Conservation (phyloP, 2,113 vertebrate species). For the Glareola pratincola region DNA sequence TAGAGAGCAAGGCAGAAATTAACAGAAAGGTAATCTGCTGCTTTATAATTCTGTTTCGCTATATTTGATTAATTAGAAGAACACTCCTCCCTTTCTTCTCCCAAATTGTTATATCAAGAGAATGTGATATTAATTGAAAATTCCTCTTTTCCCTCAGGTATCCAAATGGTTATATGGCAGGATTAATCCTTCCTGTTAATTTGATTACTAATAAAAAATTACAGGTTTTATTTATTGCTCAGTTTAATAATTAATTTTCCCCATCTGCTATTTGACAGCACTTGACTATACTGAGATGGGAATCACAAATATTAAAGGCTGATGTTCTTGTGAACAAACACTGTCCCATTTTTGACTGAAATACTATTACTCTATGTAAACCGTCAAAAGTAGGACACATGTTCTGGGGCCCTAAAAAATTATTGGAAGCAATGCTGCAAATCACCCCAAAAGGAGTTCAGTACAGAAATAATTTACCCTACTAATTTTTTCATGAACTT, state of each 20-base stretch:
- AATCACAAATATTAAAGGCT: not conserved
- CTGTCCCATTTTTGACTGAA: not conserved
- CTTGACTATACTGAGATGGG: not conserved
- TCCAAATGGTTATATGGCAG: not conserved
- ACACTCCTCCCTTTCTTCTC: not conserved
- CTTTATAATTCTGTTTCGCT: not conserved
- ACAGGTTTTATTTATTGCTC: constrained; percentile 28
- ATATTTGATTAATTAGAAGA: not conserved
- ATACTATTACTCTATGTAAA: not conserved
- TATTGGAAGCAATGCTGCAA: not conserved
- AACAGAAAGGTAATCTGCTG: not conserved
- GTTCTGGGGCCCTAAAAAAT: not conserved
- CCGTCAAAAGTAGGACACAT: not conserved
- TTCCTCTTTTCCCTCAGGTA: not conserved
- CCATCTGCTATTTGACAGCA: constrained; percentile 1
- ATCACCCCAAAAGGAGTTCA: not conserved
- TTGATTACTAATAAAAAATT: constrained; percentile 18
- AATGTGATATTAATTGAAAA: constrained; percentile 30
- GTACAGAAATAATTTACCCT: not conserved
- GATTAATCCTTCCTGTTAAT: constrained; percentile 14
- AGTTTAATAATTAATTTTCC: constrained; percentile 29
- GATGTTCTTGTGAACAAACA: not conserved
- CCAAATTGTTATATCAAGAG: not conserved
- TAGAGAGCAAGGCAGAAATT: not conserved
- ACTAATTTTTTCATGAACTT: not conserved